Percentiles rank a stretch among this genome's conserved stretches.
phyloP scores from a whole-genome alignment of 2,888 invertebrate species.

The Drosophila hamatofila region DNA sequence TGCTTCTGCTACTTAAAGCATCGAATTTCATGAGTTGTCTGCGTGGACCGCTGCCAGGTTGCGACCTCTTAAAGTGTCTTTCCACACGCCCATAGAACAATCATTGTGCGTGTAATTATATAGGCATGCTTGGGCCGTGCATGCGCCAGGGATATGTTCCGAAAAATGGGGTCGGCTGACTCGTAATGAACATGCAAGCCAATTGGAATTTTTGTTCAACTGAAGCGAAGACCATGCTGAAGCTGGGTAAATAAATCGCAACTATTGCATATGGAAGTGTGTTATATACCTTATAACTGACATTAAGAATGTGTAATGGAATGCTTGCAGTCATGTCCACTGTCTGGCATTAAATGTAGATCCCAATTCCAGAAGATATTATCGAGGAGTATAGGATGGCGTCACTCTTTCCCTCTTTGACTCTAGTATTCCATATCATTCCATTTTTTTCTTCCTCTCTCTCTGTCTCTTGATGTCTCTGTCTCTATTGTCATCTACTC shows the following conservation, averaged over 20 bases:
- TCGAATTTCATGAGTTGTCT: conserved; percentile 69
- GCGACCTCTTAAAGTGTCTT: conserved; percentile 49
- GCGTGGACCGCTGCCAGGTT: conserved; percentile 30
- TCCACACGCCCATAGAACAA: conserved; percentile 30
- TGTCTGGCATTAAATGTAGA: background rate
- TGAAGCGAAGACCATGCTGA: background rate
- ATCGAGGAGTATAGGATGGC: background rate
- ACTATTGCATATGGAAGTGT: conserved; percentile 1
- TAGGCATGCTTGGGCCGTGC: conserved; percentile 66
- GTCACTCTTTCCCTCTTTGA: background rate
- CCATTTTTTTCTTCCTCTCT: background rate
- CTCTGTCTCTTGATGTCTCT: too few relatives aligned
- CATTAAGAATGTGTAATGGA: background rate
- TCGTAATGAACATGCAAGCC: conserved; percentile 56
- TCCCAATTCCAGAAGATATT: background rate
- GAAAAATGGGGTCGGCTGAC: conserved; percentile 47
- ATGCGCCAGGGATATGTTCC: conserved; percentile 19
- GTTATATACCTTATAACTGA: background rate
- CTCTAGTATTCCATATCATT: background rate
- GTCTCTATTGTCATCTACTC: too few relatives aligned
- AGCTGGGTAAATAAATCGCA: background rate
- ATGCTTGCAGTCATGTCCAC: background rate
- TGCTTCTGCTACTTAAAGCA: conserved; percentile 60
- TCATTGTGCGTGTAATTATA: conserved; percentile 66
- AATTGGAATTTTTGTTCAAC: conserved; percentile 17